A percentile compares a stretch with the other conserved stretches of the same genome.
These are phyloP conservation scores for Microcebus tavaratra DNA, from an alignment of 2,113 vertebrate genomes.

Conservation along the genomic window DNA sequence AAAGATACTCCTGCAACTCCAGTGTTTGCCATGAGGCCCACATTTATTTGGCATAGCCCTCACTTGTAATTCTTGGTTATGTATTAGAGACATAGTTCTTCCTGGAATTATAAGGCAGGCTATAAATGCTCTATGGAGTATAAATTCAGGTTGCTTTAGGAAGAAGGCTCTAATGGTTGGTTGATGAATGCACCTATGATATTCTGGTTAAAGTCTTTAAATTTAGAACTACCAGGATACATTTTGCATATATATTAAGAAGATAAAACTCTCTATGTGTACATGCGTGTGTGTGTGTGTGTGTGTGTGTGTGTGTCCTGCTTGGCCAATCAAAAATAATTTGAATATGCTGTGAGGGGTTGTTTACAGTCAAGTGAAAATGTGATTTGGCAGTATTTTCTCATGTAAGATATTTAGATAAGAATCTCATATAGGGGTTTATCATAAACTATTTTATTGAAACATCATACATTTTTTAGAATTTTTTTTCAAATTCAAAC, in stretches of 20 bases:
- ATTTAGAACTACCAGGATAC: not conserved
- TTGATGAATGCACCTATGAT: not conserved
- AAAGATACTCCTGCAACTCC: not conserved
- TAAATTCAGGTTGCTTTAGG: not conserved
- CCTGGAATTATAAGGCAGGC: not conserved
- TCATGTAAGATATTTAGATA: not conserved
- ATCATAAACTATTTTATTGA: not conserved
- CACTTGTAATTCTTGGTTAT: not conserved
- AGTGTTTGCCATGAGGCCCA: not conserved
- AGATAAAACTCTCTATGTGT: not conserved
- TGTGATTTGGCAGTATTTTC: not conserved
- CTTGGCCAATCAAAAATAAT: not conserved
- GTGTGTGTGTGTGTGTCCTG: not conserved
- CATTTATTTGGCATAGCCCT: not conserved
- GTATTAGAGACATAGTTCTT: not conserved
- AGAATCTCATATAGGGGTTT: not conserved
- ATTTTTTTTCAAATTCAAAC: not conserved
- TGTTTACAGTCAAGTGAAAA: conserved; percentile 23
- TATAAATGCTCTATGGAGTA: not conserved
- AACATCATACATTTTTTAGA: not conserved
- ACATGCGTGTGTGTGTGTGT: not conserved
- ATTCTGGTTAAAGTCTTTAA: conserved; percentile 31
- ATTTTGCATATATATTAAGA: not conserved
- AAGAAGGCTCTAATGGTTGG: conserved; percentile 21
- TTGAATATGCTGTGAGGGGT: not conserved